Conservation (phyloP, 2,888 invertebrate genomes). For the Cremastobaeus sp. region DNA sequence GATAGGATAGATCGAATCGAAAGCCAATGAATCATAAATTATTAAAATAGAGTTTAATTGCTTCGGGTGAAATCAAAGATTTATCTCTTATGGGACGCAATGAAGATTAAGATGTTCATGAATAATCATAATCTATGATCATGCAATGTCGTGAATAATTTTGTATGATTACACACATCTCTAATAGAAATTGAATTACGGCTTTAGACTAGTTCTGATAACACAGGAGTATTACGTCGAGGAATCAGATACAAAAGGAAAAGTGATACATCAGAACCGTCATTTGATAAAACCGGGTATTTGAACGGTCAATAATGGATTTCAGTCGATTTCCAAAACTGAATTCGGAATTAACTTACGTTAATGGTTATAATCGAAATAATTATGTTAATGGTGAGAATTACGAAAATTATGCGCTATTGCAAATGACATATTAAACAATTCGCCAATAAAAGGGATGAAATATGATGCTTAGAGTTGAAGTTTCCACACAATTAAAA, state of each 20-base stretch:
- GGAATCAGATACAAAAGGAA: conserved; percentile 17
- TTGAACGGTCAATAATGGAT: too few relatives aligned
- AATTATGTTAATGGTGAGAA: too few relatives aligned
- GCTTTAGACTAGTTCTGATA: conserved; percentile 35
- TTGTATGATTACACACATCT: conserved; percentile 50
- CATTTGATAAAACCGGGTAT: too few relatives aligned
- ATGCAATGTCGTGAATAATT: conserved; percentile 54
- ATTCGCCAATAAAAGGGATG: too few relatives aligned
- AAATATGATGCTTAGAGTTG: too few relatives aligned
- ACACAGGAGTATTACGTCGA: conserved; percentile 30
- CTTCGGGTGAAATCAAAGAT: conserved; percentile 42
- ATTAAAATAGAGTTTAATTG: conserved; percentile 45
- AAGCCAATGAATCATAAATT: conserved; percentile 31
- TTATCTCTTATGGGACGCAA: conserved; percentile 46
- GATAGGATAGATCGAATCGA: conserved; percentile 13
- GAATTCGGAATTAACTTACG: neutral
- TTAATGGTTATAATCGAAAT: too few relatives aligned
- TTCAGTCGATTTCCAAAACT: too few relatives aligned
- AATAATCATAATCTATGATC: conserved; percentile 51
- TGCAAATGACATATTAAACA: too few relatives aligned
- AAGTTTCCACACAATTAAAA: too few relatives aligned
- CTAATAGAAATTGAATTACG: conserved; percentile 54
- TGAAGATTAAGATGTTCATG: conserved; percentile 55
- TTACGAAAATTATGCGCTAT: too few relatives aligned
- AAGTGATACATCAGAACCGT: conserved; percentile 14